Base-by-base conservation (phyloP, 2,888 invertebrate species). In the Cecidostiba fungosa region DNA sequence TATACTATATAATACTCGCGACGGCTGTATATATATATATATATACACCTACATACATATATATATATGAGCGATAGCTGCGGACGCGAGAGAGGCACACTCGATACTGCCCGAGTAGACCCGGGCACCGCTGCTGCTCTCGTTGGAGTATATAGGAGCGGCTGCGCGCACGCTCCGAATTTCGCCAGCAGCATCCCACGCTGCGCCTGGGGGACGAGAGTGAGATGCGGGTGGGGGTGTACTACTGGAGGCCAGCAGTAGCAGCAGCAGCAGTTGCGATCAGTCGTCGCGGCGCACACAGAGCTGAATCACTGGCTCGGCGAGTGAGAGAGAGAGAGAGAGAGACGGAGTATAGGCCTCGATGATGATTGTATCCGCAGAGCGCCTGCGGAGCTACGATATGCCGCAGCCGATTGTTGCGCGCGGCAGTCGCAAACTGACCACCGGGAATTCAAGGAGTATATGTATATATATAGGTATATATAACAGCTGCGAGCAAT, bases 61-160 rank as follows among this genome's bases (percentile, higher is more conserved):
- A n/a, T n/a, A n/a, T n/a, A n/a, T n/a, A n/a, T n/a, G n/a, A n/a
- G n/a, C 74, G 74, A 74, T 14, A 12, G 74, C 70, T 39, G 72
- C 77, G 73, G 54, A 66, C 74, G 86, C 86, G 77, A 59, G 19
- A 59, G 54, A 59, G 54, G 86, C 84, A 69, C 86, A 86, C 84
- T 86, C 86, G 86, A 86, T 86, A 86, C 86, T 86, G 86, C 69
- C 69, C 32, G 66, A 72, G 26, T 16, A 69, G 32, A 23, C 82
- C 69, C 76, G 29, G 66, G 82, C 77, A 29, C 72, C 77, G 66
- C 62, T 70, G 36, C 62, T 59, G 29, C 29, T 6, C 72, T 16
- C 70, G 36, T 4, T 16, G 74, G 50, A 36, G 76, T 54, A n/a
- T n/a, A n/a, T n/a, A 29, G 36, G 14, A 26, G 62, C 69, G 16